phyloP scores from a whole-genome alignment of 2,113 vertebrate genomes.

The Passer montanus region DNA sequence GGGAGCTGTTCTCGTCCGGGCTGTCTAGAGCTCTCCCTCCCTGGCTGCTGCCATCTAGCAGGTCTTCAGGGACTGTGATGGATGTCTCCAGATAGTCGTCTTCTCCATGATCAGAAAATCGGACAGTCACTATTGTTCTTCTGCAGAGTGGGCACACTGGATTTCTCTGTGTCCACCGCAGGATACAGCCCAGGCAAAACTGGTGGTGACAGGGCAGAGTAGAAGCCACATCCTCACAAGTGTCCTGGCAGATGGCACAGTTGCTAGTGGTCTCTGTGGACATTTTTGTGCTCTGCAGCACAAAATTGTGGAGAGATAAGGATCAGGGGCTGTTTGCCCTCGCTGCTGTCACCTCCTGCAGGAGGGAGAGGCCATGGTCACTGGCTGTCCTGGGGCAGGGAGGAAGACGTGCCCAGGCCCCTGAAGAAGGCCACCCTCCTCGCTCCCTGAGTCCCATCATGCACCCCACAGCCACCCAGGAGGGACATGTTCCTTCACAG shows the following conservation, averaged over 20 bases:
- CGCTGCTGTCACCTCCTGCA: not conserved
- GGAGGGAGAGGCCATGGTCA: not conserved
- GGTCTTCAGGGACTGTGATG: not conserved
- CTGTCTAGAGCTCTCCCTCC: rapidly evolving
- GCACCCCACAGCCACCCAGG: rapidly evolving
- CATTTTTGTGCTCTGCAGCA: not conserved
- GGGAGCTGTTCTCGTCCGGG: not conserved
- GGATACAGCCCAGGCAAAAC: not conserved
- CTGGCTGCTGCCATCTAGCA: not conserved
- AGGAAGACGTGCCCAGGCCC: not conserved
- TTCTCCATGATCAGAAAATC: not conserved
- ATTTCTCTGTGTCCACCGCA: not conserved
- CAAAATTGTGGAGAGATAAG: rapidly evolving
- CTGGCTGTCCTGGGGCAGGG: not conserved
- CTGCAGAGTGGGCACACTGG: not conserved
- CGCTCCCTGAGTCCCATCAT: rapidly evolving
- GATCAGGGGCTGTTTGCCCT: not conserved
- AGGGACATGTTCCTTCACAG: not conserved
- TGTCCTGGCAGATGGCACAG: not conserved
- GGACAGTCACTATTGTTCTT: not conserved
- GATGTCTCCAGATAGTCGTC: not conserved
- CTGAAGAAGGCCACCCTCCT: not conserved
- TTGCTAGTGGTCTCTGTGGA: rapidly evolving
- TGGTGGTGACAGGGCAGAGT: not conserved
- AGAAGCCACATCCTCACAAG: not conserved